Evolutionary conservation across 2,888 invertebrate genomes (phyloP), one percentile per base, ranked within the genome.

Genomic region (Thumatha senex): DNA sequence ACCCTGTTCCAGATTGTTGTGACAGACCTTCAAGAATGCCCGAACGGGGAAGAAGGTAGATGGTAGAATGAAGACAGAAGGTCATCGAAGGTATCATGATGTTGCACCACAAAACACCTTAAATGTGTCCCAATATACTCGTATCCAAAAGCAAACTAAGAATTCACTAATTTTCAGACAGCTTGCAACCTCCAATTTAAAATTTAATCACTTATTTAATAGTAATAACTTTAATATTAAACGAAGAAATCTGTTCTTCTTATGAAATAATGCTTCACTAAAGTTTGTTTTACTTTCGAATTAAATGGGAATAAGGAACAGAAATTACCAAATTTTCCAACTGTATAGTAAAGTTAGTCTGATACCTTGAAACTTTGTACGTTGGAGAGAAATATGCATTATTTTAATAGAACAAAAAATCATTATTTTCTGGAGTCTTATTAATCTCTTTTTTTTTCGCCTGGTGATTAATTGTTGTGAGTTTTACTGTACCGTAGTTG

Each of bases 221-320:
- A 38, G 15, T 38, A 14, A 38, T 36, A 24, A 51, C 51, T 58
- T 36, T 24, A 12, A 29, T 48, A 51, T 49, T 38, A 38, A 45
- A 40, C 13, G 46, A n/a, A 33, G 40, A 38, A 35, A 48, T 45
- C 33, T 51, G 48, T 39, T 50, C 34, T 52, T 58, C 57, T 56
- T 51, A 61, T 45, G 46, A 58, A 67, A 63, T 65, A 46, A 62
- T 55, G 54, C 58, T 47, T 7, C 24, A 51, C 43, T 31, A 31
- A 52, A 51, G 47, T 61, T 40, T 51, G 51, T 59, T 58, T 40
- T 24, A 33, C 38, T 40, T 45, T 54, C 34, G 40, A 61, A 59
- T 49, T 15, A 54, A 61, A 64, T 64, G 62, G 56, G 58, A 64
- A 68, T 63, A 55, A 52, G 49, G 15, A 15, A 39, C 18, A 18